A percentile compares a stretch with the other conserved stretches of the same genome.
Evolutionary conservation across 1,140 invertebrate species (phyloP).

Genomic region (Agrilus planipennis): DNA sequence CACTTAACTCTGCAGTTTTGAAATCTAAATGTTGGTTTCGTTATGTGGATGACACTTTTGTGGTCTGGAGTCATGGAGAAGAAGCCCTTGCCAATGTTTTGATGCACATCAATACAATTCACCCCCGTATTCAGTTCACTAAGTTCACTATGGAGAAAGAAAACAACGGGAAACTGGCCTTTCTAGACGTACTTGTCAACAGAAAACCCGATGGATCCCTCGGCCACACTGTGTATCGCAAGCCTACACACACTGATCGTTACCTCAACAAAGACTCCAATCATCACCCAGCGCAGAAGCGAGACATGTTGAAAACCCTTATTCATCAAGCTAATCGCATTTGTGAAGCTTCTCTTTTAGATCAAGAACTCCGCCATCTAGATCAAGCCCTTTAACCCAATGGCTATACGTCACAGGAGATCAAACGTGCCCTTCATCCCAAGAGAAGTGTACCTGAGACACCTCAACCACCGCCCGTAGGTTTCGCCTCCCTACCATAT

Average conservation of each 20-base stretch:
- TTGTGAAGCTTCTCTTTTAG: no score
- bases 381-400: no score
- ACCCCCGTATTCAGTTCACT: conserved; percentile 12
- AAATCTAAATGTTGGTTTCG: conserved; percentile 9
- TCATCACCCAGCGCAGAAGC: no score
- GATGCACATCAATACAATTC: conserved; percentile 8
- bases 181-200: conserved; percentile 1
- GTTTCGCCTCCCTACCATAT: no score
- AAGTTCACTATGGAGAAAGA: conserved; percentile 16
- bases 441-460: no score
- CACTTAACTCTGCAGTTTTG: neutral
- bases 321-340: no score
- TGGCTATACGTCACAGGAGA: no score
- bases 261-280: neutral
- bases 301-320: no score
- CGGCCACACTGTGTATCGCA: conserved; percentile 2
- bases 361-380: no score
- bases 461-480: no score
- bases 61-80: conserved; percentile 9
- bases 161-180: neutral
- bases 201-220: conserved; percentile 1
- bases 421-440: no score
- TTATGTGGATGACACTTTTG: conserved; percentile 19
- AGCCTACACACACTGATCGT: conserved; percentile 6
- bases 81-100: conserved; percentile 8